Evolutionary conservation across 1,140 invertebrate genomes (phyloP), one percentile per base, ranked within the genome.

Genomic region (Meteorus sp.): DNA sequence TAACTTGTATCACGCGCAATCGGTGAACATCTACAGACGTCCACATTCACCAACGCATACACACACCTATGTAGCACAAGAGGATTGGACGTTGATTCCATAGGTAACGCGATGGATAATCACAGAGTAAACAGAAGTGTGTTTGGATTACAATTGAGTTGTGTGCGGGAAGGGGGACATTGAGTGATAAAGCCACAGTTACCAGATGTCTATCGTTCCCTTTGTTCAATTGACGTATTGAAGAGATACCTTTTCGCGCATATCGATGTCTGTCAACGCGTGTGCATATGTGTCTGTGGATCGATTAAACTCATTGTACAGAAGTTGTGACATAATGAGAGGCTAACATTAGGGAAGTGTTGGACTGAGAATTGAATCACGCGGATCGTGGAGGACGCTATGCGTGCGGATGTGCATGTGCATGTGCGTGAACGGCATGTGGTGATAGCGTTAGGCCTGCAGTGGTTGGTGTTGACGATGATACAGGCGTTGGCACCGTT

Each of bases 361-460:
- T 27, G 8, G 47, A 44, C 15, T 20, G 7, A 44, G 22, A 15
- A 15, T 39, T 11, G 44, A 35, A 57, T 47, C 47, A 58, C 27
- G 19, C 17, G 35, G 35, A 37, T 48, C 43, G 37, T 27, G 44
- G 45, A 59, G 52, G 54, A 63, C 74, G 77, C 75, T 80, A 79
- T 75, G 75, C 75, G 59, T 80, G 77, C 62, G 74, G 72, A 62
- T 79, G 77, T 75, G 75, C 75, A 57, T 80, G 77, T 61, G 74
- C 71, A 62, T 79, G 77, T 2, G 75, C 68, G 47, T 76, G 76
- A 2, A 63, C 37, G 31, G 60, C 54, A 1, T 71, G 66, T 37
- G 67, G 64, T 17, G 75, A 68, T 9, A 76, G 61, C 9, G 67
- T 33, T n/a, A 71, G 65, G 7, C 72, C 73, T 5, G 69, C 73